Conservation (phyloP, 2,113 vertebrate species). For the Callocephalon fimbriatum region DNA sequence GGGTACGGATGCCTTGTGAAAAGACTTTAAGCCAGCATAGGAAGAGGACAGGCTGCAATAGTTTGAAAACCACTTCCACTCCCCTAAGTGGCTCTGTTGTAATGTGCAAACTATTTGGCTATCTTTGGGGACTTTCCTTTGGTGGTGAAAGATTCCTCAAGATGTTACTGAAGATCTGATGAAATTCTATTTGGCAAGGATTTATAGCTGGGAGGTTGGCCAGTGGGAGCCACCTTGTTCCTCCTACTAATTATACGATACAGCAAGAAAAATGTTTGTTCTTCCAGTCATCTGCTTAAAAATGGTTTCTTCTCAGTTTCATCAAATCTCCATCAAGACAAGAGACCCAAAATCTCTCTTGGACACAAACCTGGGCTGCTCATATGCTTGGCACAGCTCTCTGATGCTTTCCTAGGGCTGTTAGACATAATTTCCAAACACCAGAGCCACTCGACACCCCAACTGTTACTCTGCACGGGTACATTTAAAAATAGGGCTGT, state of each 20-base stretch:
- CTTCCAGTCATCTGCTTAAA: neutral
- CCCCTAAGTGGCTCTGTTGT: neutral
- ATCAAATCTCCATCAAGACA: neutral
- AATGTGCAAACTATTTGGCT: neutral
- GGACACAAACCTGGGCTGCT: neutral
- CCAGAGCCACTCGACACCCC: neutral
- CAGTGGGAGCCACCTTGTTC: accelerated
- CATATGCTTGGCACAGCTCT: neutral
- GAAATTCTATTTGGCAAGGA: neutral
- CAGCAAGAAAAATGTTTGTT: neutral
- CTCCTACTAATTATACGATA: neutral
- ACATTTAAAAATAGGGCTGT: neutral
- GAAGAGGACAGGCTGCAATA: neutral
- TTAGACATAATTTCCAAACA: neutral
- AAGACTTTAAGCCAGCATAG: neutral
- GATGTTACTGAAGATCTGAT: neutral
- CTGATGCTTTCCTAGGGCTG: neutral
- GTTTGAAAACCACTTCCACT: neutral
- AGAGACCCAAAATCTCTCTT: neutral
- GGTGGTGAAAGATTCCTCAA: neutral
- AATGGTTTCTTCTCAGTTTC: neutral
- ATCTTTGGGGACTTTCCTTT: neutral
- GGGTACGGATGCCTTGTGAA: neutral
- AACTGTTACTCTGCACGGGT: neutral
- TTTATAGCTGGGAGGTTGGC: neutral